These are phyloP conservation scores for Calliphora vomitoria DNA, from an alignment of 2,888 invertebrate genomes.

Conservation along the genomic window DNA sequence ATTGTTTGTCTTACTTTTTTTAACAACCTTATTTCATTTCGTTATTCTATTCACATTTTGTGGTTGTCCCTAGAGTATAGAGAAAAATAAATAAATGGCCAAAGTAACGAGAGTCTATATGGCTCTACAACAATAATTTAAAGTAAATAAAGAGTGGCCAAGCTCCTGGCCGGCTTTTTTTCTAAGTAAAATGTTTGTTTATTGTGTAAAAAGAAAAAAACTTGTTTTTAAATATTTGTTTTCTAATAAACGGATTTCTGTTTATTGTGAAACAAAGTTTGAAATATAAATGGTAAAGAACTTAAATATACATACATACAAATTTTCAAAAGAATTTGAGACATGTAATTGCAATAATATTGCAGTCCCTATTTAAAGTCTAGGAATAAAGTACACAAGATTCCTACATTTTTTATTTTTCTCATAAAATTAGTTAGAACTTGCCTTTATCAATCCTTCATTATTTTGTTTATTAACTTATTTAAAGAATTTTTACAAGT, in stretches of 20 bases:
- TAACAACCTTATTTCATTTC: background rate
- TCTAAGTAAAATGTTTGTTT: background rate
- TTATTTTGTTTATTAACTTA: too few relatives aligned
- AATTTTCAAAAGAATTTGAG: too few relatives aligned
- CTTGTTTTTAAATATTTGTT: background rate
- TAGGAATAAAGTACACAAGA: too few relatives aligned
- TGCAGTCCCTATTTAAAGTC: too few relatives aligned
- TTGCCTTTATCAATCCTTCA: too few relatives aligned
- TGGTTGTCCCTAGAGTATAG: conserved; percentile 27
- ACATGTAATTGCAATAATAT: too few relatives aligned
- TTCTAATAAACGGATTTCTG: background rate
- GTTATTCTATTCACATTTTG: conserved; percentile 16
- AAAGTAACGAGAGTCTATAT: conserved; percentile 3
- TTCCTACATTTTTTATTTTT: too few relatives aligned
- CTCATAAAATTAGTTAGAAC: too few relatives aligned
- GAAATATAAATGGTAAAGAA: background rate
- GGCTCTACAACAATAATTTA: background rate
- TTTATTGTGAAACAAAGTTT: background rate
- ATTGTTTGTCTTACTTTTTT: conserved; percentile 15
- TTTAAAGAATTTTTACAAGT: too few relatives aligned
- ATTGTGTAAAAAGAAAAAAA: background rate
- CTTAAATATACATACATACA: background rate
- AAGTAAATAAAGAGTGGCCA: background rate
- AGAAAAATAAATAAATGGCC: conserved; percentile 1
- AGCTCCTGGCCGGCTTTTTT: background rate